phyloP scores from a whole-genome alignment of 2,113 vertebrate genomes.

The Setophaga coronata region DNA sequence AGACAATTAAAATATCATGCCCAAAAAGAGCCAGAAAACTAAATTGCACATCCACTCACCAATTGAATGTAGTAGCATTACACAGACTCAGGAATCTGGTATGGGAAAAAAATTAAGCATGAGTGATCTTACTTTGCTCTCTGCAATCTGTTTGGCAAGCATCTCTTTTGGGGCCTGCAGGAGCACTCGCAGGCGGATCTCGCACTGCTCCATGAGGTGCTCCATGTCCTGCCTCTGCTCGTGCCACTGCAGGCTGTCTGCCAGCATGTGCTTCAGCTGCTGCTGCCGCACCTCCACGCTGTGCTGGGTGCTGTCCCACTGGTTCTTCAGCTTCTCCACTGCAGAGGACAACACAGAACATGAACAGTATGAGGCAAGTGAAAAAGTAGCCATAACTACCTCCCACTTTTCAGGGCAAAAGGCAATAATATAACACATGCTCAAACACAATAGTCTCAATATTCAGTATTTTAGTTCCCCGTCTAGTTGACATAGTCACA shows the following conservation, averaged over 20 bases:
- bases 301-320: conserved; percentile 93
- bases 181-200: conserved; percentile 81
- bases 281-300: conserved; percentile 85
- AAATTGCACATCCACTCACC: neutral
- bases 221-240: conserved; percentile 83
- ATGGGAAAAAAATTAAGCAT: rapidly evolving
- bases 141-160: conserved; percentile 84
- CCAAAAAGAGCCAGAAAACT: neutral
- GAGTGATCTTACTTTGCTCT: conserved; percentile 83
- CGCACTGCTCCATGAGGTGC: conserved; percentile 83
- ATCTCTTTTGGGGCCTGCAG: conserved; percentile 81
- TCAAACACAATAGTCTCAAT: neutral
- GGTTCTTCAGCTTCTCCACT: conserved; percentile 92
- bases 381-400: neutral
- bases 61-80: neutral
- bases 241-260: conserved; percentile 90
- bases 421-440: neutral
- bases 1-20: neutral
- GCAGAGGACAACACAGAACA: neutral
- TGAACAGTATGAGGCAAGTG: neutral
- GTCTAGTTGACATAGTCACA: neutral
- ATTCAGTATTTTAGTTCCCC: neutral
- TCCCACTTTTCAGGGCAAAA: neutral
- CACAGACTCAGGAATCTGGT: neutral
- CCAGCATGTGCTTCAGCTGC: conserved; percentile 89